These are phyloP conservation scores for Pachyrhynchus sulphureomaculatus DNA, from an alignment of 1,140 invertebrate species.

Conservation along the genomic window DNA sequence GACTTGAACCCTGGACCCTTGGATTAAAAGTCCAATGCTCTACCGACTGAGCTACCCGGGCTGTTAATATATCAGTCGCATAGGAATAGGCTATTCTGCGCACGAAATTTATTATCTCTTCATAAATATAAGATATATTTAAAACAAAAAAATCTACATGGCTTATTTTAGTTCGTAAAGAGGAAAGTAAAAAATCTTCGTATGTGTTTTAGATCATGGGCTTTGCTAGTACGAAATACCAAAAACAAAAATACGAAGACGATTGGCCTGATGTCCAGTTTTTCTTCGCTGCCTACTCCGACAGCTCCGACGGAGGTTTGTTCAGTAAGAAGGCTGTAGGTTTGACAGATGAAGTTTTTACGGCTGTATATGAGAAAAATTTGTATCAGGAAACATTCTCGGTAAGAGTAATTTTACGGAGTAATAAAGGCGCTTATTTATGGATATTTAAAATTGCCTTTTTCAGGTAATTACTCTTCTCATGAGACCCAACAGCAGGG, in stretches of 20 bases:
- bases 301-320: slow-evolving; percentile 74
- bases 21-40: slow-evolving; percentile 78
- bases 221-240: slow-evolving; percentile 74
- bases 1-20: slow-evolving; percentile 78
- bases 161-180: too few relatives aligned
- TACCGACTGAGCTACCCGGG: slow-evolving; percentile 79
- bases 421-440: too few relatives aligned
- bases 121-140: too few relatives aligned
- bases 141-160: not conserved
- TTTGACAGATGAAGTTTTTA: slow-evolving; percentile 66
- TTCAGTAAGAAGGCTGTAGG: slow-evolving; percentile 67
- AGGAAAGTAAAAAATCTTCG: too few relatives aligned
- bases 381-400: slow-evolving; percentile 64
- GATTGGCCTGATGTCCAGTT: slow-evolving; percentile 80
- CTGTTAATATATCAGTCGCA: too few relatives aligned
- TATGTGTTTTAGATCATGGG: slow-evolving; percentile 57
- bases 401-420: slow-evolving; percentile 40
- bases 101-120: too few relatives aligned
- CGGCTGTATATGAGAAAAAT: slow-evolving; percentile 66
- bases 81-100: too few relatives aligned
- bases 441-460: too few relatives aligned
- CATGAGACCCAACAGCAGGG: slow-evolving; percentile 73
- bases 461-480: slow-evolving; percentile 62
- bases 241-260: slow-evolving; percentile 59
- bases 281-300: slow-evolving; percentile 68